Evolutionary conservation across 2,888 invertebrate genomes (phyloP), one percentile per base, ranked within the genome.

Genomic region (Aplocera efformata): DNA sequence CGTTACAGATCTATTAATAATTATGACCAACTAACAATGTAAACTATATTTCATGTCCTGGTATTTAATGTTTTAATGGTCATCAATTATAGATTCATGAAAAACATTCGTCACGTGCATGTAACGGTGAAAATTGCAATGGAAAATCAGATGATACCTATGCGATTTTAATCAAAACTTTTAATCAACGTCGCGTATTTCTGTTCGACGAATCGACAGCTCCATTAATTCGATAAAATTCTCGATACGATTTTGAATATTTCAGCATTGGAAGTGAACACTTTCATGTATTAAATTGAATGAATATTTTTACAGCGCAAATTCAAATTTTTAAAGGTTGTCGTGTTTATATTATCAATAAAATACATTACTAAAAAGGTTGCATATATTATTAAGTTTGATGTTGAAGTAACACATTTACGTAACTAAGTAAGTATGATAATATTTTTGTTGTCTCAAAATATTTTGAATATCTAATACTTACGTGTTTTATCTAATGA

Each of bases 401-500:
- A n/a, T n/a, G n/a, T n/a, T n/a, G n/a, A n/a, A n/a, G n/a, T n/a
- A n/a, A n/a, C 7, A 32, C n/a, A 23, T 23, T 11, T 23, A 32
- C 7, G 7, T 22, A 11, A 29, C 17, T 29, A 17, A 17, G 13
- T 29, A 20, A 26, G 26, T 33, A 7, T 21, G 26, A 27, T 32
- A 38, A 27, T 26, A 26, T 26, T 41, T 30, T 41, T n/a, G 24
- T 32, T 32, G 9, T 17, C 8, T 1, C 6, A 24, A 32, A 24
- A 48, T 42, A 10, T 32, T 11, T 26, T 38, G 32, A 42, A 45
- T 41, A 38, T 34, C 40, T 33, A 42, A 45, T 41, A 41, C 32
- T 37, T 33, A 34, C 39, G 25, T 42, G 37, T 56, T 48, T 58
- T 54, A 56, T 58, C 65, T 66, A 69, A 74, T 79, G 71, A 69